Percentiles rank a stretch among this genome's conserved stretches.
Conservation (phyloP, 1,140 invertebrate species). For the Drosophila oshimai region DNA sequence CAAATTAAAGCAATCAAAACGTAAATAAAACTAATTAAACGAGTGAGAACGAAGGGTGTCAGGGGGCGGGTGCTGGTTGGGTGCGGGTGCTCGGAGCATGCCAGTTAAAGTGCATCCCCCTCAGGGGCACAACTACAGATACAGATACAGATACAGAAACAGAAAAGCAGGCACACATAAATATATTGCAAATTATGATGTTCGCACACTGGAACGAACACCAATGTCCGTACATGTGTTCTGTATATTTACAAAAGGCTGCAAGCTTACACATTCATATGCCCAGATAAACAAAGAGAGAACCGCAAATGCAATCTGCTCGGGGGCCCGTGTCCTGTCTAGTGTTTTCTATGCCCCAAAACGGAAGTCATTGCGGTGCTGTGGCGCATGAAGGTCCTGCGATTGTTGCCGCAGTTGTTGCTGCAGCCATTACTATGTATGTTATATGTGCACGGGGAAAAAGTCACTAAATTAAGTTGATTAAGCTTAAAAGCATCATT, state of each 20-base stretch:
- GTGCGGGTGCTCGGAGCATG: conserved; percentile 34
- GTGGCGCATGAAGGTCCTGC: conserved; percentile 61
- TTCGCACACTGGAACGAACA: conserved; percentile 14
- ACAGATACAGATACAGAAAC: not conserved
- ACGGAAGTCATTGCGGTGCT: conserved; percentile 74
- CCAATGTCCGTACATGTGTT: conserved; percentile 4
- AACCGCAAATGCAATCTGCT: conserved; percentile 75
- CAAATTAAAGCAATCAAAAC: conserved; percentile 75
- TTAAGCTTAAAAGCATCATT: too few relatives aligned
- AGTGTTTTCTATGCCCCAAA: conserved; percentile 38
- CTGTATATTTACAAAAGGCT: conserved; percentile 57
- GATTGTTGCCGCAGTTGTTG: conserved; percentile 24
- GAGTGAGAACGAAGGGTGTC: conserved; percentile 44
- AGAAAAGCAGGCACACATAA: conserved; percentile 20
- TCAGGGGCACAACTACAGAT: conserved; percentile 8
- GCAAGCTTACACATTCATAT: conserved; percentile 16
- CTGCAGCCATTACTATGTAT: conserved; percentile 18
- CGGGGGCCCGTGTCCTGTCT: conserved; percentile 24
- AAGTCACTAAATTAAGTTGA: conserved; percentile 19
- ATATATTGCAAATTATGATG: conserved; percentile 69
- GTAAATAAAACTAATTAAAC: conserved; percentile 76
- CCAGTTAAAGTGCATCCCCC: conserved; percentile 44
- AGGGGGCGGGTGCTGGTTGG: conserved; percentile 5
- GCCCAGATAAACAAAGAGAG: conserved; percentile 42
- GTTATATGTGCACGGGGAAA: conserved; percentile 31